Conservation (phyloP, 92 coral and sea anemone genomes). For the Ricordea florida region DNA sequence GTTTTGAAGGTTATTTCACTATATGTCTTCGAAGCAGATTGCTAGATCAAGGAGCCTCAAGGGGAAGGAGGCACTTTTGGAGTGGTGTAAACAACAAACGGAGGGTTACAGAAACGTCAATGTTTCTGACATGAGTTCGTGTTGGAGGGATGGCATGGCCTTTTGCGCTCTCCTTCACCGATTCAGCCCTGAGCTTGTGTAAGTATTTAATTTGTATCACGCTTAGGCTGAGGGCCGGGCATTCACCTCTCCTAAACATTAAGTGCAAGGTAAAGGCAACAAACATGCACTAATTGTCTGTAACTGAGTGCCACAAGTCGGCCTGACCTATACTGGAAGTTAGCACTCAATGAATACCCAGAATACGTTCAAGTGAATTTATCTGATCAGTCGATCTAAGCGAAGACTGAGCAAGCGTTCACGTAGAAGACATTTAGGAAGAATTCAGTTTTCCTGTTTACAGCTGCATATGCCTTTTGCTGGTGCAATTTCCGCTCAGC, state of each 20-base stretch:
- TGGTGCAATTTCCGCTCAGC: too few species aligned
- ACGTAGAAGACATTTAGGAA: too few species aligned
- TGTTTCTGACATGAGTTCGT: slow-evolving; percentile 28
- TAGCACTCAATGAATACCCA: too few species aligned
- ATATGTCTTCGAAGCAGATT: slow-evolving; percentile 4
- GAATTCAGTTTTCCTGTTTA: too few species aligned
- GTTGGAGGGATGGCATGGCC: slow-evolving; percentile 55
- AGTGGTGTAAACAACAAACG: slow-evolving; percentile 56
- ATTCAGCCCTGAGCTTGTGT: slow-evolving; percentile 51
- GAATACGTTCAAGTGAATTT: too few species aligned
- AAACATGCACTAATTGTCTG: too few species aligned
- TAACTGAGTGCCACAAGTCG: too few species aligned
- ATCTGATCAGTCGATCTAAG: too few species aligned
- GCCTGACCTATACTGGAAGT: too few species aligned
- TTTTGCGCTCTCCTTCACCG: slow-evolving; percentile 57
- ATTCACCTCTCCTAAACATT: neutral
- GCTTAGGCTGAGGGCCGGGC: neutral
- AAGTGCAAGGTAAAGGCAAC: neutral
- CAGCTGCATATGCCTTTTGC: too few species aligned
- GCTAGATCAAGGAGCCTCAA: slow-evolving; percentile 7
- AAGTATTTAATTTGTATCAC: slow-evolving; percentile 2
- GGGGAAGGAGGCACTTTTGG: slow-evolving; percentile 46
- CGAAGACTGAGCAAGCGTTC: too few species aligned
- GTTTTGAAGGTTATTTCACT: too few species aligned
- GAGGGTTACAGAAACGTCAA: slow-evolving; percentile 38